phyloP scores from a whole-genome alignment of 2,888 invertebrate genomes.

The Cataglyphis altisquamis region DNA sequence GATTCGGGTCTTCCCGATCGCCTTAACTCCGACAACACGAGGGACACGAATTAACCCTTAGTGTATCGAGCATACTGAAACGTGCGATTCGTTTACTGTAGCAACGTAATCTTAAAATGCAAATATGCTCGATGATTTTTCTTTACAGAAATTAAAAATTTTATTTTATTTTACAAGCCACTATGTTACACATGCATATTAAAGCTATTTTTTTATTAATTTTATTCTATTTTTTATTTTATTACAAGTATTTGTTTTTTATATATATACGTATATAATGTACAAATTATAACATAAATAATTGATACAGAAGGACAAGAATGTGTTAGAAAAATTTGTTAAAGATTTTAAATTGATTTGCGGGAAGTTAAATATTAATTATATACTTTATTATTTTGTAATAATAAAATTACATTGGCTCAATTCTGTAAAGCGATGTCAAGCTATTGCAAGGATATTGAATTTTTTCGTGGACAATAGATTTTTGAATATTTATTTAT shows the following conservation, averaged over 20 bases:
- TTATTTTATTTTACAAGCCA: background rate
- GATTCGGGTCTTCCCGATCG: slow-evolving; percentile 50
- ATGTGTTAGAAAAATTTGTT: background rate
- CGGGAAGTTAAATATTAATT: background rate
- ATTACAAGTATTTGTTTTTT: background rate
- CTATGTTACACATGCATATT: background rate
- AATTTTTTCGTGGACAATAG: background rate
- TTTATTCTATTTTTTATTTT: background rate
- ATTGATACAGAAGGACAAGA: background rate
- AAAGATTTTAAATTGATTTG: background rate
- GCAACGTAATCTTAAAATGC: background rate
- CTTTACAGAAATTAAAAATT: background rate
- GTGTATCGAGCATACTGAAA: slow-evolving; percentile 10
- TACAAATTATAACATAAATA: background rate
- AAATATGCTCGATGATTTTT: background rate
- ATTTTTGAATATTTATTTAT: slow-evolving; percentile 15
- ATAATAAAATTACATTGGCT: background rate
- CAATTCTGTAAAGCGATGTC: background rate
- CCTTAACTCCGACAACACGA: slow-evolving; percentile 40
- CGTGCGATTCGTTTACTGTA: background rate
- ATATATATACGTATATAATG: background rate
- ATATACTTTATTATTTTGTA: background rate
- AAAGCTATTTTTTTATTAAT: background rate
- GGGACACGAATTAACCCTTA: slow-evolving; percentile 47
- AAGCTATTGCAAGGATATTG: background rate